These are phyloP conservation scores for Petrocephalus zakoni DNA, from an alignment of 2,113 vertebrate genomes.

Conservation along the genomic window DNA sequence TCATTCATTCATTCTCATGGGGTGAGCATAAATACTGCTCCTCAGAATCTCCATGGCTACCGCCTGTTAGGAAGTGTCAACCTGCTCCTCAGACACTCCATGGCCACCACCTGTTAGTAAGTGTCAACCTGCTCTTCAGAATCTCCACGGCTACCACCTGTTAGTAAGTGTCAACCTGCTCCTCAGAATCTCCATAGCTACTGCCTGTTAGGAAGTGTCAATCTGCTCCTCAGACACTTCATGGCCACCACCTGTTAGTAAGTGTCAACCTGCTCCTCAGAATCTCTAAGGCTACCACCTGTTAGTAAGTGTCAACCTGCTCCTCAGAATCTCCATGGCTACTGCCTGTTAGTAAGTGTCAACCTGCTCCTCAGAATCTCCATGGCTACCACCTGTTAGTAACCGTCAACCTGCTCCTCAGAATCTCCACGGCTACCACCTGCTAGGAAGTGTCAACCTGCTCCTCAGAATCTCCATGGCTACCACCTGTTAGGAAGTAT, in stretches of 20 bases:
- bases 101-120: not conserved
- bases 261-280: not conserved
- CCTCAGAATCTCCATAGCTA: not conserved
- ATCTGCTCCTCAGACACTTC: constrained; percentile 11
- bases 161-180: constrained; percentile 17
- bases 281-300: not conserved
- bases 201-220: not conserved
- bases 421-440: not conserved
- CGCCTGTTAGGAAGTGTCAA: not conserved
- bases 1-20: not conserved
- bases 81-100: constrained; percentile 13
- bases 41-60: not conserved
- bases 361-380: constrained; percentile 14
- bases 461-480: too few relatives aligned
- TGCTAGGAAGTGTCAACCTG: constrained; percentile 19
- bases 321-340: too few relatives aligned
- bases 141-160: not conserved
- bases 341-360: not conserved
- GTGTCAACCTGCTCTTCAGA: not conserved
- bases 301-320: constrained; percentile 17
- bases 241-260: not conserved
- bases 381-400: not conserved
- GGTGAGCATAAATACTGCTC: constrained; percentile 16
- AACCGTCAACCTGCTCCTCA: not conserved
- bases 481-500: not conserved